These are phyloP conservation scores for Ondatra zibethicus DNA, from an alignment of 2,113 vertebrate species.

Conservation along the genomic window DNA sequence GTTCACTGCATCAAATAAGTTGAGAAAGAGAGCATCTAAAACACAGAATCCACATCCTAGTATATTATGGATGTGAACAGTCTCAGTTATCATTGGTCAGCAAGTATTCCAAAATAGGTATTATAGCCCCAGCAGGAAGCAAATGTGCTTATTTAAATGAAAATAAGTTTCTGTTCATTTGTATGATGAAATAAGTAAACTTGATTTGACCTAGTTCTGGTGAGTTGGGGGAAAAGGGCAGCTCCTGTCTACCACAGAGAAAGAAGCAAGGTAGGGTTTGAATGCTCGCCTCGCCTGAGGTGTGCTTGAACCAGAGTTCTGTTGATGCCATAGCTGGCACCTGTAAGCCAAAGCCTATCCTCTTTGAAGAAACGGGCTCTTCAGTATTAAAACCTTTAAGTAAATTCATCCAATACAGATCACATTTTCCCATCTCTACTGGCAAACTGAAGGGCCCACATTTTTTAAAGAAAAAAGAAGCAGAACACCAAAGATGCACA, in stretches of 20 bases:
- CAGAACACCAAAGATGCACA: neutral
- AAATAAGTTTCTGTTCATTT: neutral
- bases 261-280: neutral
- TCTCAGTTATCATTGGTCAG: neutral
- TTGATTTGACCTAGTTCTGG: neutral
- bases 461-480: neutral
- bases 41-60: neutral
- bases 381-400: neutral
- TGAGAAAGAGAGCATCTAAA: neutral
- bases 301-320: neutral
- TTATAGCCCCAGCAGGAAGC: neutral
- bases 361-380: conserved; percentile 29
- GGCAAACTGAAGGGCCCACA: neutral
- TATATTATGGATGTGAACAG: neutral
- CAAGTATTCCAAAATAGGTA: neutral
- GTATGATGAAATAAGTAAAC: conserved; percentile 23
- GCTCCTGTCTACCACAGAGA: neutral
- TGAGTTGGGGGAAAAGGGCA: neutral
- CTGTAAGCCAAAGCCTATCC: neutral
- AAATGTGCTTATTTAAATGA: neutral
- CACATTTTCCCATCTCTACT: neutral
- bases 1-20: neutral
- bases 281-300: neutral
- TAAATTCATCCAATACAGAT: neutral
- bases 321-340: neutral